Conservation (phyloP, 37 sponge, comb jelly and placozoan genomes). For the Hormiphora californensis region DNA sequence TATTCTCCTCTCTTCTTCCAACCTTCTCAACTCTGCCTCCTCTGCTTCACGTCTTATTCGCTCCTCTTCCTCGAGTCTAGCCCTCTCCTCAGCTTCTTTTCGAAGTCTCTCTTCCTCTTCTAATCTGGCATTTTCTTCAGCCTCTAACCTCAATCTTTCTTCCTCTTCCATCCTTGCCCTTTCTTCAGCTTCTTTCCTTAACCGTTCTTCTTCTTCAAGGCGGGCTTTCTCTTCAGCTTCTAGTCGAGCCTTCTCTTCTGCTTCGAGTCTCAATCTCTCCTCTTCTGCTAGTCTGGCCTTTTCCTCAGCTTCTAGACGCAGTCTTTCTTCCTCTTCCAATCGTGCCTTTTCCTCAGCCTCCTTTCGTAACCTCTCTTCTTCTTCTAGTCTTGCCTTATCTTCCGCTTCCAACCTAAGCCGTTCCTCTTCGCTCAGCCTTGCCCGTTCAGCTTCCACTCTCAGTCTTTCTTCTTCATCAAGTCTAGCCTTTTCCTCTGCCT, state of each 20-base stretch:
- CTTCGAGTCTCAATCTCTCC: not conserved
- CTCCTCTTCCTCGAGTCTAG: not conserved
- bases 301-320: not conserved
- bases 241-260: not conserved
- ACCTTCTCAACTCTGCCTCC: too few species aligned
- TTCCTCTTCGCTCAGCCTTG: not conserved
- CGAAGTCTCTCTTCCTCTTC: conserved; percentile 21
- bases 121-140: not conserved
- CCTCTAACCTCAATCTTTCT: not conserved
- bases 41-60: not conserved
- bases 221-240: not conserved
- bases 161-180: not conserved
- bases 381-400: not conserved
- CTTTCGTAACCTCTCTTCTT: not conserved
- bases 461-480: not conserved
- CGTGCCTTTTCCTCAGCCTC: conserved; percentile 18
- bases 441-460: not conserved
- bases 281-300: not conserved
- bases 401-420: not conserved
- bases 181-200: not conserved
- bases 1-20: not conserved
- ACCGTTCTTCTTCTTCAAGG: conserved; percentile 1
- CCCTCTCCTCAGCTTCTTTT: not conserved
- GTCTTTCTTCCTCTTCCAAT: conserved; percentile 6
- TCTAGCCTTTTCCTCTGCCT: not conserved